Evolutionary conservation across 2,888 invertebrate species (phyloP).

Genomic region (Amphipyra tragopoginis): DNA sequence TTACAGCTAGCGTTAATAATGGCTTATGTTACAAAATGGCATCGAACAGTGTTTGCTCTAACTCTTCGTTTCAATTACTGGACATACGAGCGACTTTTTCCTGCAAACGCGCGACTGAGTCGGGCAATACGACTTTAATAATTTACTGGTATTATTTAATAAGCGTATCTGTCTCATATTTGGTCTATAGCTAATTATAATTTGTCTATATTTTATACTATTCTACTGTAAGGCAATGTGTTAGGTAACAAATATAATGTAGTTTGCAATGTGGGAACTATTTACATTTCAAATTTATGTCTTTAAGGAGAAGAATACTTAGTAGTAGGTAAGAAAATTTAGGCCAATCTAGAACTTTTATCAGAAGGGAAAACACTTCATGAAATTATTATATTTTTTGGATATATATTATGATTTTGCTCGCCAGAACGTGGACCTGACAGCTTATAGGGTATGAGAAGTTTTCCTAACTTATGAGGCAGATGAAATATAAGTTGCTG

Average conservation of each 20-base stretch:
- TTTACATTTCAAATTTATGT: constrained; percentile 14
- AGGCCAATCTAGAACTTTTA: constrained; percentile 39
- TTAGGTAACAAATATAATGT: constrained; percentile 1
- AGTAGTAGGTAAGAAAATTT: constrained; percentile 14
- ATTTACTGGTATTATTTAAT: constrained; percentile 13
- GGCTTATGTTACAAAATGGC: constrained; percentile 69
- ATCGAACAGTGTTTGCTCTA: constrained; percentile 66
- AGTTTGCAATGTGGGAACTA: constrained; percentile 9
- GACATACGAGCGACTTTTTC: constrained; percentile 64
- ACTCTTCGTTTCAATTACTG: constrained; percentile 67
- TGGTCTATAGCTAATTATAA: constrained; percentile 35
- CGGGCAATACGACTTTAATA: constrained; percentile 38
- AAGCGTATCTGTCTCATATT: constrained; percentile 34
- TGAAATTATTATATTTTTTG: neutral
- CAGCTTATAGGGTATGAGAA: neutral
- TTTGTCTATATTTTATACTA: constrained; percentile 18
- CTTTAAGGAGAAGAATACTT: neutral
- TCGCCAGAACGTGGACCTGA: neutral
- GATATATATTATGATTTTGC: neutral
- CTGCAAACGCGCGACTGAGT: constrained; percentile 49
- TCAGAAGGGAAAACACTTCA: neutral
- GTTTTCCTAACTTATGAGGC: neutral
- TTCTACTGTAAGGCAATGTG: constrained; percentile 38
- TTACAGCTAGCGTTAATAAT: constrained; percentile 70
- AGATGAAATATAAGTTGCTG: neutral